These are phyloP conservation scores for Taphrorychus bicolor DNA, from an alignment of 2,888 invertebrate genomes.

Conservation along the genomic window DNA sequence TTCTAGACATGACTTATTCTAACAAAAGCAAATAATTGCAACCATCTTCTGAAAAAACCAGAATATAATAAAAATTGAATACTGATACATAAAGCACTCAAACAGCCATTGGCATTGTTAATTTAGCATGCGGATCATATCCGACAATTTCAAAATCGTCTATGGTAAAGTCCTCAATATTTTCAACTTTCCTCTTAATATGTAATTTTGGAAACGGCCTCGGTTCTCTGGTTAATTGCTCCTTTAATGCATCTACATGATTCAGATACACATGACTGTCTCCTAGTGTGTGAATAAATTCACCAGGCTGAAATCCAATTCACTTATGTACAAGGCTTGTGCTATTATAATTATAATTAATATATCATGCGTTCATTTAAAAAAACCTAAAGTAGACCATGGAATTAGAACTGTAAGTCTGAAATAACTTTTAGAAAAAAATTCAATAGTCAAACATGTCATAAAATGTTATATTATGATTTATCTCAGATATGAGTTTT, in stretches of 20 bases:
- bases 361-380: too few relatives aligned
- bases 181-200: constrained; percentile 74
- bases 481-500: too few relatives aligned
- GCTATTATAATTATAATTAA: too few relatives aligned
- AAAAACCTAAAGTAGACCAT: not conserved
- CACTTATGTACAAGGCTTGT: too few relatives aligned
- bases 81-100: constrained; percentile 23
- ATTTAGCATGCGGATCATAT: constrained; percentile 89
- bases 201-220: constrained; percentile 81
- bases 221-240: constrained; percentile 81
- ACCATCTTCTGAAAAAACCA: not conserved
- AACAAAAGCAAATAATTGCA: too few relatives aligned
- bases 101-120: constrained; percentile 60
- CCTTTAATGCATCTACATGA: constrained; percentile 83
- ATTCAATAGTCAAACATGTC: not conserved
- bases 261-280: constrained; percentile 95
- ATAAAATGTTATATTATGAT: too few relatives aligned
- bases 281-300: constrained; percentile 93
- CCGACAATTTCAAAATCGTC: constrained; percentile 86
- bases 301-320: constrained; percentile 81
- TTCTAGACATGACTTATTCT: too few relatives aligned
- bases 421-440: not conserved
- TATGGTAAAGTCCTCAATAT: constrained; percentile 85
- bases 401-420: too few relatives aligned
- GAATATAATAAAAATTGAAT: not conserved